Percentiles rank a stretch among this genome's conserved stretches.
These are phyloP conservation scores for Synergus gifuensis DNA, from an alignment of 2,888 invertebrate genomes.

Conservation along the genomic window DNA sequence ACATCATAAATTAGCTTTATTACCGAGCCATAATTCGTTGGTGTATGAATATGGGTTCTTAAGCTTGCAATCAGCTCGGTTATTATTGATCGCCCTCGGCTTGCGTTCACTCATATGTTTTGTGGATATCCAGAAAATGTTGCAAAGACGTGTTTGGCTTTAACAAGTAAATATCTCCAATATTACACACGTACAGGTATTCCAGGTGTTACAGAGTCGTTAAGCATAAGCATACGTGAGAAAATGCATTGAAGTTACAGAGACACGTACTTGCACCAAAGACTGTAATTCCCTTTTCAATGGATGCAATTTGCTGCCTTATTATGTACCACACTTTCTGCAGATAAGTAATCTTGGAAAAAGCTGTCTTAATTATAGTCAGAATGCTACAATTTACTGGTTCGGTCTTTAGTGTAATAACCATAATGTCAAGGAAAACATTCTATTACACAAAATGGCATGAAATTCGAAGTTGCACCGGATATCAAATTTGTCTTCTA, in stretches of 20 bases:
- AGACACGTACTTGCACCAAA: slow-evolving; percentile 12
- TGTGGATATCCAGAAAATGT: slow-evolving; percentile 27
- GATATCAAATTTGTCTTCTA: too few relatives aligned
- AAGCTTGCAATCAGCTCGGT: slow-evolving; percentile 11
- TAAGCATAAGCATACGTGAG: slow-evolving; percentile 8
- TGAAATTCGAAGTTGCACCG: not conserved
- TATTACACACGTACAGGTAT: slow-evolving; percentile 21
- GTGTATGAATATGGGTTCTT: slow-evolving; percentile 17
- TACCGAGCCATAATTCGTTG: not conserved
- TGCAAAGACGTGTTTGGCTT: not conserved
- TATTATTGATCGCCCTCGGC: slow-evolving; percentile 13
- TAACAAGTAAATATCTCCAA: not conserved
- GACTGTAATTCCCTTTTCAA: slow-evolving; percentile 5
- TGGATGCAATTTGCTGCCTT: slow-evolving; percentile 3
- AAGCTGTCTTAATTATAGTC: slow-evolving; percentile 1
- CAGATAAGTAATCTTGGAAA: not conserved
- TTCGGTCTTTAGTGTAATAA: not conserved
- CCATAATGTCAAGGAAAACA: not conserved
- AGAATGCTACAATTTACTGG: not conserved
- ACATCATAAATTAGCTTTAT: not conserved
- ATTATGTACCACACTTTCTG: slow-evolving; percentile 1
- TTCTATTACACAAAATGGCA: not conserved
- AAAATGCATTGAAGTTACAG: slow-evolving; percentile 7
- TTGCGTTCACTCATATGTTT: slow-evolving; percentile 18
- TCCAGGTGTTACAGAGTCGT: slow-evolving; percentile 5